Conservation (phyloP, 2,797 vertebrate genomes). For the Tolypeutes matacus region DNA sequence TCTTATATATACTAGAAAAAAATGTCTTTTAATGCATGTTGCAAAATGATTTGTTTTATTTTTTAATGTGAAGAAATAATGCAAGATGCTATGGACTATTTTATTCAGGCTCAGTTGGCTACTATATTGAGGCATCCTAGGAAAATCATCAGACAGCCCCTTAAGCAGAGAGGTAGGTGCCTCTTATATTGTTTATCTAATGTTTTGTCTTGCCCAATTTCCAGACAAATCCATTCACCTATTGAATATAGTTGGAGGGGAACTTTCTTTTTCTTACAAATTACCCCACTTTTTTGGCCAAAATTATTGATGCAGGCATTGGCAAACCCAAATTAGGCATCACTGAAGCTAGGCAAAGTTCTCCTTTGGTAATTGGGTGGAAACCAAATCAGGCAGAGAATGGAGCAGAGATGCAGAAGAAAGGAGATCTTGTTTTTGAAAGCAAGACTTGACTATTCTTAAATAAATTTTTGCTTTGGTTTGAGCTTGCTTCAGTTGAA, state of each 20-base stretch:
- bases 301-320: background rate
- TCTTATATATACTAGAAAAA: background rate
- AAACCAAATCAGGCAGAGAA: background rate
- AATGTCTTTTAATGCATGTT: background rate
- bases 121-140: background rate
- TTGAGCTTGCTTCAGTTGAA: background rate
- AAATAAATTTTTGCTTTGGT: background rate
- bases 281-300: background rate
- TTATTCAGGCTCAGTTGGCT: background rate
- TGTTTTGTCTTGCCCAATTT: background rate
- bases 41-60: background rate
- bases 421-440: background rate
- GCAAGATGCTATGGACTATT: background rate
- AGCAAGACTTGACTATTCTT: background rate
- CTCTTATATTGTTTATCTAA: background rate
- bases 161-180: background rate
- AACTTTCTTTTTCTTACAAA: background rate
- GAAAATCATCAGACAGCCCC: background rate
- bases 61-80: conserved; percentile 36
- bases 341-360: background rate
- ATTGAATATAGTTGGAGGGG: background rate
- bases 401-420: background rate
- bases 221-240: background rate
- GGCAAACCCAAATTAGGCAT: background rate
- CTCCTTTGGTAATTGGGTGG: background rate